phyloP scores from a whole-genome alignment of 2,888 invertebrate species.

The Eupithecia dodoneata region DNA sequence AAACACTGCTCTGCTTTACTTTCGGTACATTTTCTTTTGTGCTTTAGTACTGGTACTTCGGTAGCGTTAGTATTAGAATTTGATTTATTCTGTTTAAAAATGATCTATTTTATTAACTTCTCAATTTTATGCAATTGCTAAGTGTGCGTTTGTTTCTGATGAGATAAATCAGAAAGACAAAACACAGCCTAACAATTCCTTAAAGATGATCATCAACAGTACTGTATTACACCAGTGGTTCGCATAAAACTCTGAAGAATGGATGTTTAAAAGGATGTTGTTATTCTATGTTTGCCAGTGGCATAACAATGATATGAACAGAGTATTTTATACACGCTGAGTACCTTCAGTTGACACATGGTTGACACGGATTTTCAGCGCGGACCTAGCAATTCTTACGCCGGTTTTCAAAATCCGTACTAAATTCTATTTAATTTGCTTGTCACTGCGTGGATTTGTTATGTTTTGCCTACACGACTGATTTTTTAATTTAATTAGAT shows the following conservation, averaged over 20 bases:
- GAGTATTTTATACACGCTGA: not conserved
- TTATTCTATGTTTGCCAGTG: not conserved
- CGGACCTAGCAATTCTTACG: not conserved
- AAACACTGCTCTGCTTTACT: not conserved
- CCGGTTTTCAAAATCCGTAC: not conserved
- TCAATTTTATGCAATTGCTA: not conserved
- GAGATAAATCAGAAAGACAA: not conserved
- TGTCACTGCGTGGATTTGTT: not conserved
- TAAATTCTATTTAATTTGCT: not conserved
- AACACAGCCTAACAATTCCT: not conserved
- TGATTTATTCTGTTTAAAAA: not conserved
- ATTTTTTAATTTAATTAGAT: slow-evolving; percentile 23
- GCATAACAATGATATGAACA: not conserved
- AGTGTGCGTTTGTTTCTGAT: not conserved
- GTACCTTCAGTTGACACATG: not conserved
- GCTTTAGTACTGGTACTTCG: not conserved
- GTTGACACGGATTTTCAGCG: not conserved
- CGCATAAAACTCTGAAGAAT: not conserved
- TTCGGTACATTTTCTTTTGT: not conserved
- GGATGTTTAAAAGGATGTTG: not conserved
- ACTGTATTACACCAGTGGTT: not conserved
- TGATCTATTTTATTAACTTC: not conserved
- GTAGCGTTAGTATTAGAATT: not conserved
- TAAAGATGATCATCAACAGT: not conserved
- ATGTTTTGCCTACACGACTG: slow-evolving; percentile 32